These are phyloP conservation scores for Bos indicus DNA, from an alignment of 2,113 vertebrate species.

Conservation along the genomic window DNA sequence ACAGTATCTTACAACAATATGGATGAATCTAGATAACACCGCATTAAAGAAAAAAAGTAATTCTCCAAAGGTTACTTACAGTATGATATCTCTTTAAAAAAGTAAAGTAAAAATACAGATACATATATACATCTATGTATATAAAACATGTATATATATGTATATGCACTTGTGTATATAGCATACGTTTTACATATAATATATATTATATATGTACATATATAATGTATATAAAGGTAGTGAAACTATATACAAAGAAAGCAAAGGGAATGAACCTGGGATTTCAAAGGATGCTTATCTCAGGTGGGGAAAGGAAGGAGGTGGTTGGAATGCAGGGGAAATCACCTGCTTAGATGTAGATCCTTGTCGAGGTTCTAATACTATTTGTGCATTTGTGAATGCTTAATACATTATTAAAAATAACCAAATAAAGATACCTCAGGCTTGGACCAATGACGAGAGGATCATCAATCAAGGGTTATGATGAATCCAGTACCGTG, in stretches of 20 bases:
- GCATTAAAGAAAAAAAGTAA: background rate
- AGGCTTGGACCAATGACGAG: background rate
- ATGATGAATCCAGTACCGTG: constrained; percentile 4
- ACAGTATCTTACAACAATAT: background rate
- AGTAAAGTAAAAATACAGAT: background rate
- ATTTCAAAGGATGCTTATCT: background rate
- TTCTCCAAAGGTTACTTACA: background rate
- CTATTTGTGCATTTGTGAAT: background rate
- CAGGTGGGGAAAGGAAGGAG: background rate
- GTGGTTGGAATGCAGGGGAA: background rate
- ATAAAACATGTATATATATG: background rate
- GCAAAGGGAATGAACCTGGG: background rate
- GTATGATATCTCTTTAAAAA: background rate
- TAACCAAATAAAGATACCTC: constrained; percentile 15
- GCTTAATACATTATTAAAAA: constrained; percentile 36
- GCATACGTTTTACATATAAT: background rate
- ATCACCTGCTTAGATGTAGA: background rate
- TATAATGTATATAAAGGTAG: background rate
- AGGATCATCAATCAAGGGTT: background rate
- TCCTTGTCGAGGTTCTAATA: background rate
- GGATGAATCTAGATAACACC: background rate
- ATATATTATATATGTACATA: background rate
- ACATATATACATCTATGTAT: background rate
- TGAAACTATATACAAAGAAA: constrained; percentile 6
- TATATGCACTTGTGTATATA: background rate